These are phyloP conservation scores for Caenorhabditis remanei DNA, from an alignment of 1,140 invertebrate genomes.

Conservation along the genomic window DNA sequence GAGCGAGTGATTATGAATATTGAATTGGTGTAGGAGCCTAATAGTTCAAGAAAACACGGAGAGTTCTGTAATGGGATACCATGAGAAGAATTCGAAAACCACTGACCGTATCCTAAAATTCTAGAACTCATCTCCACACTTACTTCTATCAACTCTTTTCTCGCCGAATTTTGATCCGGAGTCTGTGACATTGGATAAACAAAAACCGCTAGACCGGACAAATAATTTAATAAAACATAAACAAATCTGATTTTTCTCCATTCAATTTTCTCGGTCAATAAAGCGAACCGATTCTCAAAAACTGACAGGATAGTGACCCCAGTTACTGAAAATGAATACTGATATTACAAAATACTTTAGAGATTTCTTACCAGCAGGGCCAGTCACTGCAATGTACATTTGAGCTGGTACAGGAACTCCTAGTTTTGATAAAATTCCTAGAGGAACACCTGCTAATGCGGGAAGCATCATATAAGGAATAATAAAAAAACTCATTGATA, in stretches of 20 bases:
- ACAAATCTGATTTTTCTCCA: constrained; percentile 14
- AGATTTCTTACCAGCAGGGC: neutral
- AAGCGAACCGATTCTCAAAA: neutral
- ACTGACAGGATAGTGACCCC: neutral
- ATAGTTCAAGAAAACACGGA: neutral
- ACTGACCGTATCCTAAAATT: neutral
- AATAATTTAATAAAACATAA: constrained; percentile 13
- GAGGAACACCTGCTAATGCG: neutral
- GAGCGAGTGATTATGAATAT: neutral
- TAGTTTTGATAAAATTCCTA: neutral
- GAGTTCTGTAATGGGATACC: neutral
- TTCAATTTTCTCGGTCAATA: neutral
- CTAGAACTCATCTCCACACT: neutral
- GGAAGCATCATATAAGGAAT: constrained; percentile 12
- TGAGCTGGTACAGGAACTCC: neutral
- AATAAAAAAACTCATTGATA: constrained; percentile 1
- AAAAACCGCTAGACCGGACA: neutral
- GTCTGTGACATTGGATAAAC: neutral
- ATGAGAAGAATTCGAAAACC: neutral
- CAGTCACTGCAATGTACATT: neutral
- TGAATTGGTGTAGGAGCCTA: neutral
- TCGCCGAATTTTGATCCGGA: neutral
- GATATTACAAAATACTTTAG: neutral
- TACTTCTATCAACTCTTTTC: neutral
- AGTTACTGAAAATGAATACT: neutral